Base-by-base conservation (phyloP, 2,113 vertebrate genomes). In the Psettodes erumei region DNA sequence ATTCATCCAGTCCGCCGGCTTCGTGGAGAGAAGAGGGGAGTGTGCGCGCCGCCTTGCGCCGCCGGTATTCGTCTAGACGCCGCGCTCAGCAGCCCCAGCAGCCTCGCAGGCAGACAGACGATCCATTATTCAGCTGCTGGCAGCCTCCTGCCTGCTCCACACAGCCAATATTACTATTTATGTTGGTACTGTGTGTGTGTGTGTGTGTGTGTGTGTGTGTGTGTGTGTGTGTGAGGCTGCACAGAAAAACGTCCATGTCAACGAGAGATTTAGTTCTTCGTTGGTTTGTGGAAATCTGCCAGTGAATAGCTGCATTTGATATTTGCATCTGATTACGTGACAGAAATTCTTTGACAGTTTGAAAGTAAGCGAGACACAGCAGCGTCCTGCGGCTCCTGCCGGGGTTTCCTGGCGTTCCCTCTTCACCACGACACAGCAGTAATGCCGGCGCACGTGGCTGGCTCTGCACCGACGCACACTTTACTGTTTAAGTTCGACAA, bases 101-200 rank as follows among this genome's bases (percentile, higher is more conserved):
- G 78, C 75, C 86, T 72, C 62, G 21, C 70, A 72, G 27, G 79
- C 79, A 86, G 68, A 87, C 83, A 83, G 67, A 70, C 70, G 8
- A 84, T 86, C 70, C 71, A 86, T 88, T 88, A 84, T 90, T 86
- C 83, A 88, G 76, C 82, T 83, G 48, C 81, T 87, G 83, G 83
- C 77, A 75, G 76, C 18, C 28, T 45, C 27, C 60, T 65, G 58
- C 7, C 72, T 43, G 72, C 79, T 83, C 47, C n/a, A 55, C n/a
- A 55, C 77, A 38, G 76, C 79, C 69, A 82, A 42, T 50, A 73
- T 42, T 25, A 55, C 66, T 67, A 40, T 81, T 83, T 77, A 33
- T 81, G 70, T 51, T 71, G 79, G 42, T 68, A 3, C 47, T 40
- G 68, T 35, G 61, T 64, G 47, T 28, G 32, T 21, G 30, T 8